Evolutionary conservation across 2,113 vertebrate species (phyloP).

Genomic region (Rostratula benghalensis): DNA sequence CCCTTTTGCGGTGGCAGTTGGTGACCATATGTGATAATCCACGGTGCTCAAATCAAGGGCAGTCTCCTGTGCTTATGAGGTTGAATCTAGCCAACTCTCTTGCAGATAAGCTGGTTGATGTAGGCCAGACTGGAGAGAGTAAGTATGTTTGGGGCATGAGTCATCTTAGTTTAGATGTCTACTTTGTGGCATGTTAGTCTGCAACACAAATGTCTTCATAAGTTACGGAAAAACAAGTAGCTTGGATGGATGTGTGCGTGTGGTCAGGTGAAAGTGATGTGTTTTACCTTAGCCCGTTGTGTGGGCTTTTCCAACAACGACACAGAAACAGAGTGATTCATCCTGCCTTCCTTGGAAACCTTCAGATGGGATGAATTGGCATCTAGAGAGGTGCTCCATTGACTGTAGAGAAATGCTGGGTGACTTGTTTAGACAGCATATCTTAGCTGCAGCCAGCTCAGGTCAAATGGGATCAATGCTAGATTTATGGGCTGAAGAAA

Average conservation of each 20-base stretch:
- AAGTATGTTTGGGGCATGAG: not conserved
- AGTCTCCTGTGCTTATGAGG: rapidly evolving
- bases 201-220: not conserved
- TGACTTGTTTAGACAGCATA: not conserved
- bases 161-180: not conserved
- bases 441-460: not conserved
- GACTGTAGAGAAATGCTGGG: not conserved
- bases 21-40: not conserved
- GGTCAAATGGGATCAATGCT: not conserved
- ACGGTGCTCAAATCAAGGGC: rapidly evolving
- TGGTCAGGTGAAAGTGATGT: not conserved
- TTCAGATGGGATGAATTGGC: not conserved
- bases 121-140: not conserved
- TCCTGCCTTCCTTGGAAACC: not conserved
- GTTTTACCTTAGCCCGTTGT: not conserved
- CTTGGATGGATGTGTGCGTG: not conserved
- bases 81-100: not conserved
- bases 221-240: not conserved
- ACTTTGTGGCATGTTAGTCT: not conserved
- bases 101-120: not conserved
- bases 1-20: not conserved
- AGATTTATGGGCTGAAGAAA: not conserved
- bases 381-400: not conserved
- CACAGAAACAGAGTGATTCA: not conserved
- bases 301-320: not conserved